Evolutionary conservation across 2,797 vertebrate genomes (phyloP).

Genomic region (Sebastes ruberrimus): DNA sequence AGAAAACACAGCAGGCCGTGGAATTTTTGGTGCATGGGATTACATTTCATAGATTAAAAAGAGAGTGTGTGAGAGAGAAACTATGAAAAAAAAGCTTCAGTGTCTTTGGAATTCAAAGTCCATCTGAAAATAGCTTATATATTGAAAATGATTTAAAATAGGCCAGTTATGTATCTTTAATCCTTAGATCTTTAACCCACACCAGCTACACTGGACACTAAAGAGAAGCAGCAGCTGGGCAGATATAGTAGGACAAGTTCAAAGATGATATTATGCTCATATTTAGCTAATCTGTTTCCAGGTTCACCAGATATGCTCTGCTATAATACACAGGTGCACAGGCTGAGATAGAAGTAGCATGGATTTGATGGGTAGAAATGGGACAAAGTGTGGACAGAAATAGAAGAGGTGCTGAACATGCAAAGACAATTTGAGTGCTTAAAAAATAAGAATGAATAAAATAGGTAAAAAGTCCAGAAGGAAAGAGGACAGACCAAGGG

Average conservation of each 20-base stretch:
- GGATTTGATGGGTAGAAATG: not conserved
- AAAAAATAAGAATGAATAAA: not conserved
- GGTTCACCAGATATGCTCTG: not conserved
- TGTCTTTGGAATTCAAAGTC: not conserved
- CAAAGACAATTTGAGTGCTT: not conserved
- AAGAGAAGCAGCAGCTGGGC: not conserved
- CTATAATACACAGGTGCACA: not conserved
- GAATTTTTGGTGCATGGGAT: slow-evolving; percentile 31
- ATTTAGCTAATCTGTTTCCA: not conserved
- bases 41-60: slow-evolving; percentile 32
- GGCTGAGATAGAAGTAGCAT: not conserved
- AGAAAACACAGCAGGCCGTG: slow-evolving; percentile 21
- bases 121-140: not conserved
- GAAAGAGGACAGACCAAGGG: not conserved
- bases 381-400: not conserved
- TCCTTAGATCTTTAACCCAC: not conserved
- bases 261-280: not conserved
- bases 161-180: slow-evolving; percentile 5
- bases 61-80: not conserved
- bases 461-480: not conserved
- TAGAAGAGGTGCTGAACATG: not conserved
- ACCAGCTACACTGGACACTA: not conserved
- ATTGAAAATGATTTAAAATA: not conserved
- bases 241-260: not conserved
- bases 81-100: not conserved